phyloP scores from a whole-genome alignment of 2,797 vertebrate species.

The Setipinna tenuifilis region DNA sequence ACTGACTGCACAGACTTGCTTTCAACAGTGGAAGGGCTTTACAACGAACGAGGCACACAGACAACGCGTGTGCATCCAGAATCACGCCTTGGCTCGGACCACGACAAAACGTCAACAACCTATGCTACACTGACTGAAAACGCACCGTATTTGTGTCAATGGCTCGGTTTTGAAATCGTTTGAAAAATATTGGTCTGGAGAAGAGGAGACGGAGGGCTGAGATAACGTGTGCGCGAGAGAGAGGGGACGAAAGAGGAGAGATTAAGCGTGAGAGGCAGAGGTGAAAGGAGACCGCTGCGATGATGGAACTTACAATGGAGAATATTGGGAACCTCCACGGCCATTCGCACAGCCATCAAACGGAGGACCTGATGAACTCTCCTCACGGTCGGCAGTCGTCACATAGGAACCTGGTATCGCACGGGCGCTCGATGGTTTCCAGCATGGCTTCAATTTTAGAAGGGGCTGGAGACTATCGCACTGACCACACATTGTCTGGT shows the following conservation, averaged over 20 bases:
- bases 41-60: conserved; percentile 65
- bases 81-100: conserved; percentile 60
- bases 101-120: conserved; percentile 68
- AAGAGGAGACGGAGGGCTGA: conserved; percentile 45
- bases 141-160: conserved; percentile 78
- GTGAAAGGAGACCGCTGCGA: conserved; percentile 63
- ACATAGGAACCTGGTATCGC: conserved; percentile 90
- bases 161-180: conserved; percentile 85
- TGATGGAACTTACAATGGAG: conserved; percentile 97
- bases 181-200: conserved; percentile 82
- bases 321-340: conserved; percentile 92
- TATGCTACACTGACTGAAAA: conserved; percentile 83
- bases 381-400: conserved; percentile 85
- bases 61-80: conserved; percentile 63
- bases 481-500: conserved; percentile 79
- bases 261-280: conserved; percentile 58
- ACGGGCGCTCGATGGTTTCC: conserved; percentile 91
- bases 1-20: conserved; percentile 62
- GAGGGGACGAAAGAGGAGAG: conserved; percentile 61
- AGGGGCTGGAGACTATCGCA: conserved; percentile 86
- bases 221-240: conserved; percentile 68
- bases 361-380: conserved; percentile 89
- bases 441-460: conserved; percentile 96
- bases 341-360: conserved; percentile 87
- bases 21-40: conserved; percentile 67